These are phyloP conservation scores for Wiebesia pumilae DNA, from an alignment of 1,140 invertebrate species.

Conservation along the genomic window DNA sequence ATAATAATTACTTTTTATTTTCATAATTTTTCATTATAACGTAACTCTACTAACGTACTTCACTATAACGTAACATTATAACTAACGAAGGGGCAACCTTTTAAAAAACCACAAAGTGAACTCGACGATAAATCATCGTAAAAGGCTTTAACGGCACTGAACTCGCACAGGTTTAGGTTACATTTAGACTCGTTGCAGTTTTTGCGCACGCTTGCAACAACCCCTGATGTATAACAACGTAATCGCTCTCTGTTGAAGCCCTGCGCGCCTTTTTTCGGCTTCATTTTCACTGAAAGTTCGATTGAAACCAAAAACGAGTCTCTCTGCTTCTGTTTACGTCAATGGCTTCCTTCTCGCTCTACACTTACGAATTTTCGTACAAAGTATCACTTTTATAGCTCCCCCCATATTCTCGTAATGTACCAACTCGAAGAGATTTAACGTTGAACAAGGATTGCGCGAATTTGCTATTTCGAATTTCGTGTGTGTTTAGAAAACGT, in stretches of 20 bases:
- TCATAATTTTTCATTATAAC: too few species aligned
- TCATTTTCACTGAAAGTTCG: neutral
- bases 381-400: slow-evolving; percentile 1
- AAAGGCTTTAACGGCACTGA: neutral
- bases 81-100: too few species aligned
- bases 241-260: neutral
- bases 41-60: too few species aligned
- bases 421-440: too few species aligned
- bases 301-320: neutral
- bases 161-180: neutral
- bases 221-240: neutral
- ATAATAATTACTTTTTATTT: too few species aligned
- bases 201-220: neutral
- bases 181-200: neutral
- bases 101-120: neutral
- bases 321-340: slow-evolving; percentile 10
- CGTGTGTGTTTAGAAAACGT: too few species aligned
- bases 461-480: too few species aligned
- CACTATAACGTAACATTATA: too few species aligned
- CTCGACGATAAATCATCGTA: neutral
- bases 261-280: slow-evolving; percentile 18
- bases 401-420: neutral
- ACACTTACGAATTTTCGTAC: too few species aligned
- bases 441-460: too few species aligned
- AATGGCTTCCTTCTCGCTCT: neutral